Evolutionary conservation across 64 coral and sea anemone species (phyloP), one percentile per base, ranked within the genome.

Genomic region (Hydrozoanthus tunicans): DNA sequence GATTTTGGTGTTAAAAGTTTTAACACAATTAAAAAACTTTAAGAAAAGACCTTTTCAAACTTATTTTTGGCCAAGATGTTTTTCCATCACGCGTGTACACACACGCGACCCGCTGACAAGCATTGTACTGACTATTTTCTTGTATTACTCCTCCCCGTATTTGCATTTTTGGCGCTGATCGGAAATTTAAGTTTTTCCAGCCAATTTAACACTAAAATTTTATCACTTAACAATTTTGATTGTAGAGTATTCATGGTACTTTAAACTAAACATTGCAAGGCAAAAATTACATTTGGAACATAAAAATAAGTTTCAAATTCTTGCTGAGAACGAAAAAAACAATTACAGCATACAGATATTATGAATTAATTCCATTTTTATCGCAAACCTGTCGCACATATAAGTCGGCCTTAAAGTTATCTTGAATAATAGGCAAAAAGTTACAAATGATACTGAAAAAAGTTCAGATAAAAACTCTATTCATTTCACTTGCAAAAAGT

Each of bases 121-220:
- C 26, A 82, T 6, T 63, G 26, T 25, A 64, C 53, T 79, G 53
- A 82, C 15, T 65, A 24, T 53, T 62, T 58, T 81, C 79, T 62
- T 81, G 27, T 80, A 60, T 80, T 81, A 81, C 62, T 61, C 62
- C 62, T 73, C 54, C 12, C 6, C 10, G 53, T 59, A 88, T 88
- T 73, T 88, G 55, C 69, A 73, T 88, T 74, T 75, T 20, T n/a
- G 70, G 65, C 17, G n/a, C 24, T 61, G 32, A 11, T 58, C 25
- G 32, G 53, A 74, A 58, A 59, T 24, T 43, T 61, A 74, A 15
- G 9, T 10, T 86, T 56, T 73, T 75, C 0, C 55, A 57, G 0
- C 56, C 54, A 17, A 64, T 65, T 82, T 76, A 51, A 76, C 24
- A 74, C 10, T 51, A 15, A 61, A 88, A 86, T 13, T 60, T 64